These are phyloP conservation scores for Cygnus atratus DNA, from an alignment of 2,113 vertebrate species.

Conservation along the genomic window DNA sequence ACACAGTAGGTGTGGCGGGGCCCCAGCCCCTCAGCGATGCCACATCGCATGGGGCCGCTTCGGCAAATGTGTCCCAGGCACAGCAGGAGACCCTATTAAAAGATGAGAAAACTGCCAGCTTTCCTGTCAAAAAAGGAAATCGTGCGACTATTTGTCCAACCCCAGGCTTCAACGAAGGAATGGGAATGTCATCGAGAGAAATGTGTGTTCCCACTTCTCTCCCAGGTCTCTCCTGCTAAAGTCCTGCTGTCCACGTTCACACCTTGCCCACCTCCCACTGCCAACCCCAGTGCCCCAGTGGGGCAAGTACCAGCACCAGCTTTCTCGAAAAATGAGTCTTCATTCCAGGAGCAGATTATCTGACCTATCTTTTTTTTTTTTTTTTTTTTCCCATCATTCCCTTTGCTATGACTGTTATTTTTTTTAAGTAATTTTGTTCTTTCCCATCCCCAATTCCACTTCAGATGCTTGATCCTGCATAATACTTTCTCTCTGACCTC, in stretches of 20 bases:
- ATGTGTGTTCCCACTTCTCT: not conserved
- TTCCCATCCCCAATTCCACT: not conserved
- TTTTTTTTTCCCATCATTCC: not conserved
- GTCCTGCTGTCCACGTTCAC: not conserved
- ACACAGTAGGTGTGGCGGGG: not conserved
- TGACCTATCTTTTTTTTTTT: not conserved
- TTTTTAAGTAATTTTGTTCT: slow-evolving; percentile 25
- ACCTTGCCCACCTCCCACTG: not conserved
- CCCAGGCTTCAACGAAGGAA: not conserved
- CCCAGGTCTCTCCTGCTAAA: not conserved
- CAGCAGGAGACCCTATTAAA: not conserved
- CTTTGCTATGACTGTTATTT: not conserved
- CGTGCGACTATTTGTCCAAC: not conserved
- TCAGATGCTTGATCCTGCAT: not conserved
- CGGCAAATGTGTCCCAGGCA: not conserved
- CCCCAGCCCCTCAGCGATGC: not conserved
- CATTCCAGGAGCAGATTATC: not conserved
- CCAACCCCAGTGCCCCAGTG: rapidly evolving
- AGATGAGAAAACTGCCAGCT: not conserved
- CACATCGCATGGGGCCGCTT: rapidly evolving
- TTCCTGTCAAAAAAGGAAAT: not conserved
- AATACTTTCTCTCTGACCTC: slow-evolving; percentile 38
- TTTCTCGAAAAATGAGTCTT: not conserved
- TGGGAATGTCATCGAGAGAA: not conserved
- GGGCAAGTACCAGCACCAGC: rapidly evolving